These are phyloP conservation scores for Netelia virgata DNA, from an alignment of 2,888 invertebrate species.

Conservation along the genomic window DNA sequence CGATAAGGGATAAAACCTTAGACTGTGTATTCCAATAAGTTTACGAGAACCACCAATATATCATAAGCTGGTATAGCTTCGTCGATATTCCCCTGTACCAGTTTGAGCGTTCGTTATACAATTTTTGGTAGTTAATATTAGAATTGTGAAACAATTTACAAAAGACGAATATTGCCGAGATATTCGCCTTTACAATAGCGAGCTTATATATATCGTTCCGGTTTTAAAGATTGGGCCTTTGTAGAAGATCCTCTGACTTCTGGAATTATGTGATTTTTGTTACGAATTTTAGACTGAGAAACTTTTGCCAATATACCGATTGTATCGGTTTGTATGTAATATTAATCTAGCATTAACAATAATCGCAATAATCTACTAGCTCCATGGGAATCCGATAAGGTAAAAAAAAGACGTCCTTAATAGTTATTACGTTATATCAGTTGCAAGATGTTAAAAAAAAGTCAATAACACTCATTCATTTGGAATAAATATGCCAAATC, in stretches of 20 bases:
- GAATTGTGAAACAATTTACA: constrained; percentile 5
- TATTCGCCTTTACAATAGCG: constrained; percentile 47
- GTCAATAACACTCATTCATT: constrained; percentile 4
- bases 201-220: constrained; percentile 48
- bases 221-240: constrained; percentile 13
- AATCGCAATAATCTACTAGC: not conserved
- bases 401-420: constrained; percentile 29
- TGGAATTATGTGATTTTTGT: constrained; percentile 42
- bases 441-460: constrained; percentile 1
- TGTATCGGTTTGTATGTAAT: constrained; percentile 1
- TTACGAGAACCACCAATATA: constrained; percentile 57
- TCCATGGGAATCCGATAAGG: not conserved
- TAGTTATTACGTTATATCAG: constrained; percentile 29
- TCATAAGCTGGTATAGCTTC: constrained; percentile 36
- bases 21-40: constrained; percentile 53
- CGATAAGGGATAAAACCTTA: constrained; percentile 15
- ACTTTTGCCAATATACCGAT: constrained; percentile 26
- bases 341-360: not conserved
- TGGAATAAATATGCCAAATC: constrained; percentile 48
- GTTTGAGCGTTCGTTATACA: constrained; percentile 37
- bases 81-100: constrained; percentile 31
- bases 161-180: constrained; percentile 19
- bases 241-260: constrained; percentile 1
- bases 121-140: constrained; percentile 30
- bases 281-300: constrained; percentile 17